Percentiles rank a stretch among this genome's conserved stretches.
These are phyloP conservation scores for Chelonia mydas DNA, from an alignment of 2,797 vertebrate genomes.

Conservation along the genomic window DNA sequence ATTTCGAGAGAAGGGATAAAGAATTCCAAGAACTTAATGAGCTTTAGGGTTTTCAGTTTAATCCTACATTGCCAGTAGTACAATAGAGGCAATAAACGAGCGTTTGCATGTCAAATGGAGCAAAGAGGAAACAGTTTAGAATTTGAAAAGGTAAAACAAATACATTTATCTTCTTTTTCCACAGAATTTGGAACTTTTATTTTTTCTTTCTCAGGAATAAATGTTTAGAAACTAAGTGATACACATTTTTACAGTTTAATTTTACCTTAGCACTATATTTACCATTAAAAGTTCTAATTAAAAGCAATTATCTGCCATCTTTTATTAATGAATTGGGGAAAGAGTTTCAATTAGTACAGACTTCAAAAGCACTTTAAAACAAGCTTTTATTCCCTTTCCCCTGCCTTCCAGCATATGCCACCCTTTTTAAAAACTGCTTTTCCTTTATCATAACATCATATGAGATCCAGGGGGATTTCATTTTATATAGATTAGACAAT, in stretches of 20 bases:
- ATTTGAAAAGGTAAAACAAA: conserved; percentile 69
- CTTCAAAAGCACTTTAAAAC: conserved; percentile 36
- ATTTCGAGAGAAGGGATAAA: conserved; percentile 77
- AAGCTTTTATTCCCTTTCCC: conserved; percentile 4
- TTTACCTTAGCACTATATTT: background rate
- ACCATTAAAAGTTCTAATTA: conserved; percentile 3
- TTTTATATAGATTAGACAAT: background rate
- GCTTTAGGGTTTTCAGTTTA: conserved; percentile 78
- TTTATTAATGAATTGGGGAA: background rate
- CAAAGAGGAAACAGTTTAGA: conserved; percentile 64
- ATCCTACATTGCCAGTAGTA: conserved; percentile 69
- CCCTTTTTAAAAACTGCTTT: background rate
- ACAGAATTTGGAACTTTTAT: background rate
- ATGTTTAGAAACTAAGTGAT: background rate
- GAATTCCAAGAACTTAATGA: conserved; percentile 82
- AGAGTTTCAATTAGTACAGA: background rate
- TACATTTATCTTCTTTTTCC: conserved; percentile 16
- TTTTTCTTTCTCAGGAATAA: conserved; percentile 17
- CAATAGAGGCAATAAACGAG: conserved; percentile 70
- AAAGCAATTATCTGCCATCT: background rate
- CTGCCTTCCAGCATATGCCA: background rate
- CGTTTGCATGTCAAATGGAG: conserved; percentile 73
- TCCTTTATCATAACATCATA: background rate
- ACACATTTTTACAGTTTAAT: conserved; percentile 1
- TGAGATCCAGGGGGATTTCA: background rate